phyloP scores from a whole-genome alignment of 2,888 invertebrate genomes.

The Lithophane socia region DNA sequence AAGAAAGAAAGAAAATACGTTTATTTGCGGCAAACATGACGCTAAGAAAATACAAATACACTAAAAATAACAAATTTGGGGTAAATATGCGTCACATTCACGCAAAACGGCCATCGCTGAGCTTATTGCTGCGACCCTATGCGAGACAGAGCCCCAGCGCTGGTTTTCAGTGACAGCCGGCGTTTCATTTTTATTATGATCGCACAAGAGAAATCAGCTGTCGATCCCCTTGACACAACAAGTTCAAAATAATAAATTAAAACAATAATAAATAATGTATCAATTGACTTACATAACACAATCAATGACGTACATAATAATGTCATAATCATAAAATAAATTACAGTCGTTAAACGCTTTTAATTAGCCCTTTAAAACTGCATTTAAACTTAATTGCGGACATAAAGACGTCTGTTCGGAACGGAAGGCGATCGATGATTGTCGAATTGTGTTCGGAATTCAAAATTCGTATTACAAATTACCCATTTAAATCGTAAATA shows the following conservation, averaged over 20 bases:
- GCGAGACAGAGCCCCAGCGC: no score
- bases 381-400: constrained; percentile 34
- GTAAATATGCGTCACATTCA: no score
- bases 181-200: no score
- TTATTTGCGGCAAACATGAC: no score
- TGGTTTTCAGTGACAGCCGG: no score
- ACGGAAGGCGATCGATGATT: constrained; percentile 45
- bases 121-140: no score
- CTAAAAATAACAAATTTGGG: no score
- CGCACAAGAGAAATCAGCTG: not conserved
- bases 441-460: constrained; percentile 52
- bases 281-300: constrained; percentile 42
- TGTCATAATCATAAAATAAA: constrained; percentile 42
- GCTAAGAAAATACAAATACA: no score
- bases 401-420: constrained; percentile 44
- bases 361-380: constrained; percentile 45
- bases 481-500: constrained; percentile 50
- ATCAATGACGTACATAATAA: constrained; percentile 23
- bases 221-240: constrained; percentile 4
- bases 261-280: constrained; percentile 28
- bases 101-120: no score
- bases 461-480: constrained; percentile 47
- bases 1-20: no score
- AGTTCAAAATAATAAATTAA: not conserved
- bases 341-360: constrained; percentile 28